Percentiles rank a stretch among this genome's conserved stretches.
Evolutionary conservation across 2,113 vertebrate species (phyloP).

Genomic region (Limnothrissa miodon): DNA sequence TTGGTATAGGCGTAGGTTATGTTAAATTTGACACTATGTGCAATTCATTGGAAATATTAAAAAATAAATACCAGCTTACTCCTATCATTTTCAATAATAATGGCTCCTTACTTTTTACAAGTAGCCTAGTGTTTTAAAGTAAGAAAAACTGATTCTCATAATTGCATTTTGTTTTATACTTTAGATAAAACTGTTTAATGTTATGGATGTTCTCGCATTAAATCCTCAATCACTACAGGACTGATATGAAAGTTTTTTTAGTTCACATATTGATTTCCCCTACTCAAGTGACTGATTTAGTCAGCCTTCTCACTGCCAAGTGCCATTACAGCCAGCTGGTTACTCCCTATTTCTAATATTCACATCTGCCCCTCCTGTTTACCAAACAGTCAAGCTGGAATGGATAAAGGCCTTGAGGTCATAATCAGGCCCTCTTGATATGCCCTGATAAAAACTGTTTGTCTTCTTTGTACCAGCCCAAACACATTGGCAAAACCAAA

Average conservation of each 20-base stretch:
- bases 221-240: background rate
- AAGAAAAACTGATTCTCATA: too few relatives aligned
- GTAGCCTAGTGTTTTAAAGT: too few relatives aligned
- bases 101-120: too few relatives aligned
- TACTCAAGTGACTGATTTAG: background rate
- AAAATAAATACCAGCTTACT: too few relatives aligned
- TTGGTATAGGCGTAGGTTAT: too few relatives aligned
- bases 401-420: constrained; percentile 1
- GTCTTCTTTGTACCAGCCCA: background rate
- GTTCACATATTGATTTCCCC: background rate
- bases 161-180: background rate
- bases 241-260: background rate
- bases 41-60: too few relatives aligned
- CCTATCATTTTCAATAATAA: too few relatives aligned
- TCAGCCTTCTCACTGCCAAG: background rate
- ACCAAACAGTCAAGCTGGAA: constrained; percentile 24
- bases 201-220: background rate
- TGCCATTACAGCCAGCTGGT: background rate
- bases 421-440: constrained; percentile 29
- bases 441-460: background rate
- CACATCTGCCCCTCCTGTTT: constrained; percentile 30
- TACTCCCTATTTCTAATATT: constrained; percentile 14
- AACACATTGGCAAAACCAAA: background rate
- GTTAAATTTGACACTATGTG: too few relatives aligned
- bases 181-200: background rate